Conservation (phyloP, 1,140 invertebrate species). For the Drosophila dunni region DNA sequence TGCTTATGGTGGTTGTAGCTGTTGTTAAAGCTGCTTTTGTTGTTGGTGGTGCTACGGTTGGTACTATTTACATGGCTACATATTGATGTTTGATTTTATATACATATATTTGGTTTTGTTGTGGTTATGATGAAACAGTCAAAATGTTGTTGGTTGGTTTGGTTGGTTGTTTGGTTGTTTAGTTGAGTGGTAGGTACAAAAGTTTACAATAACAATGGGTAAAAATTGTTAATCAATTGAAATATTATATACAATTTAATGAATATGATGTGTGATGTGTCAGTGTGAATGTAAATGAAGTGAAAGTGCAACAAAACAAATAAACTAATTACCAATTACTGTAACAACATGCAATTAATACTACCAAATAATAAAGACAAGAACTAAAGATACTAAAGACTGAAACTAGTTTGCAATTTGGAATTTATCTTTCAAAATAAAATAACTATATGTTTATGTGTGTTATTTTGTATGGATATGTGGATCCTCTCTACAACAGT, state of each 20-base stretch:
- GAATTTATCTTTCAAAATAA: background rate
- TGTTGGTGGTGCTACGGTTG: constrained; percentile 71
- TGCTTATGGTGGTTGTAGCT: constrained; percentile 60
- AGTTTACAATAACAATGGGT: constrained; percentile 79
- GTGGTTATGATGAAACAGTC: constrained; percentile 68
- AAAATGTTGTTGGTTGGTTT: constrained; percentile 61
- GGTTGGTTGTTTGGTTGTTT: constrained; percentile 39
- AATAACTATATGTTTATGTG: background rate
- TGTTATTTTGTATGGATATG: background rate
- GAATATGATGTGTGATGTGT: constrained; percentile 44
- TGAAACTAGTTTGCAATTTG: background rate
- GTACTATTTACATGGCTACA: constrained; percentile 83
- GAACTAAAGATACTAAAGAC: background rate
- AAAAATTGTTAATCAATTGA: constrained; percentile 78
- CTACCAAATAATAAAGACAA: background rate
- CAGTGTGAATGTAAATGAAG: constrained; percentile 15
- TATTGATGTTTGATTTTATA: constrained; percentile 39
- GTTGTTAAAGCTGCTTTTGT: constrained; percentile 64
- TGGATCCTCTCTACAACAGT: constrained; percentile 15
- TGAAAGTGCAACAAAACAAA: too few species aligned
- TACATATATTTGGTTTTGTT: constrained; percentile 32
- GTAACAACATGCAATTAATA: constrained; percentile 12
- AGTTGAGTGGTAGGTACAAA: constrained; percentile 64
- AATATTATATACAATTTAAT: constrained; percentile 76
- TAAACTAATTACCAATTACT: constrained; percentile 2